Evolutionary conservation across 2,888 invertebrate genomes (phyloP), one percentile per base, ranked within the genome.

Genomic region (Ophion obscuratus): DNA sequence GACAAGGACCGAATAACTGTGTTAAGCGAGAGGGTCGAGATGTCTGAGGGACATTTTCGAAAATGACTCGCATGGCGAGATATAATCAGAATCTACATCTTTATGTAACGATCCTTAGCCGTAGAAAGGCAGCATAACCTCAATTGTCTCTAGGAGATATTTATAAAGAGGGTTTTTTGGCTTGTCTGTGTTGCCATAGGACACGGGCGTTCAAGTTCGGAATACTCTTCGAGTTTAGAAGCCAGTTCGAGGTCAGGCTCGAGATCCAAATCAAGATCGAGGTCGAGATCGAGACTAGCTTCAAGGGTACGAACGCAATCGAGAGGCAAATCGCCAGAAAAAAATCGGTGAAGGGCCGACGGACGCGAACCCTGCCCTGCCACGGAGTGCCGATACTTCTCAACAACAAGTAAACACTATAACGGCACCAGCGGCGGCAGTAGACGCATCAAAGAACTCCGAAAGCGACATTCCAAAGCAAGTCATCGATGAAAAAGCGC

Each of bases 1-100:
- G 78, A 78, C 68, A 78, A 78, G 78, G 78, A 70, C 78, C 61
- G 47, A 79, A 67, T 67, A 73, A 66, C 71, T 53, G 53, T 71
- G 57, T 73, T 53, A 36, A 57, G 14, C 71, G 64, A 66, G 47
- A 68, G 68, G 47, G 44, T 68, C 47, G 44, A 68, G 11, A 68
- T 68, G 47, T 47, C 47, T 47, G 20, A 47, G 44, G 47, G 68
- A 47, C 68, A 44, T 47, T 68, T 47, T 68, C 47, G 10, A 74
- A 74, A 59, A 80, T 74, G 53, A 66, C 11, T 80, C 27, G 17
- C 68, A 68, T 44, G 68, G 79, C 79, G 62, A 74, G 40, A 31
- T 53, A 53, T 24, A 14, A 68, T 24, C 24, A 10, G 14, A 31
- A 24, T 36, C 36, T 36, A 36, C 36, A 36, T 36, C 36, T 7